Percentiles rank a stretch among this genome's conserved stretches.
Conservation (phyloP, 2,797 vertebrate genomes). For the Mormyrus proboscirostris region DNA sequence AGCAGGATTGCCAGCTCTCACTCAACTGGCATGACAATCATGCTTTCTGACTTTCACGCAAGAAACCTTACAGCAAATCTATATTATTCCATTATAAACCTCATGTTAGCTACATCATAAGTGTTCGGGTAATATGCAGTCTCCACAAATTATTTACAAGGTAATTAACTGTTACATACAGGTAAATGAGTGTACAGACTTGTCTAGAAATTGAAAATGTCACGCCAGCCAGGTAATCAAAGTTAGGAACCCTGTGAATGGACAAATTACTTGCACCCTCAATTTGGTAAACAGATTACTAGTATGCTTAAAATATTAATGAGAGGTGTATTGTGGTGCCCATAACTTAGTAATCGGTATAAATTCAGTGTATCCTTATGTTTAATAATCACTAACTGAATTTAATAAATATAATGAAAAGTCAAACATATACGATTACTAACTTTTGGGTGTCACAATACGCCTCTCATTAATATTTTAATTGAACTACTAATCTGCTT, state of each 20-base stretch:
- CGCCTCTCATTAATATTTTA: not conserved
- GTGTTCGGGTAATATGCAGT: not conserved
- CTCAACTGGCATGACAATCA: not conserved
- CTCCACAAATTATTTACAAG: not conserved
- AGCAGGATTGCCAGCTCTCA: not conserved
- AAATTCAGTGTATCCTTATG: not conserved
- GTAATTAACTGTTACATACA: not conserved
- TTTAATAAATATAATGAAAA: not conserved
- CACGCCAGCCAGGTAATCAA: not conserved
- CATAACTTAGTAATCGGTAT: not conserved
- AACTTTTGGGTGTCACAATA: not conserved
- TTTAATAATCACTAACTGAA: not conserved
- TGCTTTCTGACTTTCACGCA: not conserved
- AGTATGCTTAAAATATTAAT: not conserved
- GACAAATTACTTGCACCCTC: not conserved
- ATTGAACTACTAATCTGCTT: not conserved
- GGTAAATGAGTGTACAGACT: not conserved
- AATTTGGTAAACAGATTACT: not conserved
- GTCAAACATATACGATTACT: not conserved
- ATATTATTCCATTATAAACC: not conserved
- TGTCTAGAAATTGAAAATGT: not conserved
- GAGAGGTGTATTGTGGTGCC: not conserved
- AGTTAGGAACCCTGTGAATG: not conserved
- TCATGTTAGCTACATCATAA: not conserved
- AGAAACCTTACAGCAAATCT: not conserved